phyloP scores from a whole-genome alignment of 2,888 invertebrate species.

The Tachina fera region DNA sequence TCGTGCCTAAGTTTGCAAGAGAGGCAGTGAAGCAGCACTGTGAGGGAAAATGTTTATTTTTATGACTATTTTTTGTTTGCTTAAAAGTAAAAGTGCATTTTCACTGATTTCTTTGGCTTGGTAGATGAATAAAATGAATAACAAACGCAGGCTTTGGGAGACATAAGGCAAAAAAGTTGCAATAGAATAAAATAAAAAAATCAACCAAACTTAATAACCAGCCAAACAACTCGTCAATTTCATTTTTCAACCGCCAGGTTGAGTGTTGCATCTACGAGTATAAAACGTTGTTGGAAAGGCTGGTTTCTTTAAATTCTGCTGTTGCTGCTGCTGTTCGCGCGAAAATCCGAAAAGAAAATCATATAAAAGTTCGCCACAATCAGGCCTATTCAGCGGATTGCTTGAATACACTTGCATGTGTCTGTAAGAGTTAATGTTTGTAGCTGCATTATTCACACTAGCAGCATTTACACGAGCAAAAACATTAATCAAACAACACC shows the following conservation, averaged over 20 bases:
- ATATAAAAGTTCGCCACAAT: conserved; percentile 23
- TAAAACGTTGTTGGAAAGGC: conserved; percentile 38
- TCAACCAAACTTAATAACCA: conserved; percentile 53
- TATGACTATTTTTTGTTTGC: not conserved
- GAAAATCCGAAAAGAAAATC: conserved; percentile 26
- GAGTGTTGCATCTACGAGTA: conserved; percentile 33
- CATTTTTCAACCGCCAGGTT: conserved; percentile 49
- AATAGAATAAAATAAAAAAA: conserved; percentile 50
- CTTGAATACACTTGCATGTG: not conserved
- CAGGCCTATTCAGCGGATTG: conserved; percentile 14
- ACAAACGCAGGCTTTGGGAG: conserved; percentile 36
- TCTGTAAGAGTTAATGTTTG: not conserved
- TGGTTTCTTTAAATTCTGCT: conserved; percentile 25
- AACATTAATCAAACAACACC: conserved; percentile 20
- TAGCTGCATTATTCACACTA: conserved; percentile 8
- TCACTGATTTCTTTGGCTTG: conserved; percentile 79
- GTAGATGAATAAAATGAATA: conserved; percentile 56
- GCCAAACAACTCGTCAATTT: conserved; percentile 67
- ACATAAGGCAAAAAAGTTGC: conserved; percentile 38
- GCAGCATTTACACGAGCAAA: not conserved
- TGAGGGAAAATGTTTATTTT: conserved; percentile 66
- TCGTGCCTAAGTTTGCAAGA: conserved; percentile 13
- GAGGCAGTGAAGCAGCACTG: conserved; percentile 74
- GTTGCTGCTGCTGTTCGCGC: conserved; percentile 10
- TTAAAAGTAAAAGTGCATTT: conserved; percentile 82